Evolutionary conservation across 1,140 invertebrate genomes (phyloP).

Genomic region (Antheraea pernyi): DNA sequence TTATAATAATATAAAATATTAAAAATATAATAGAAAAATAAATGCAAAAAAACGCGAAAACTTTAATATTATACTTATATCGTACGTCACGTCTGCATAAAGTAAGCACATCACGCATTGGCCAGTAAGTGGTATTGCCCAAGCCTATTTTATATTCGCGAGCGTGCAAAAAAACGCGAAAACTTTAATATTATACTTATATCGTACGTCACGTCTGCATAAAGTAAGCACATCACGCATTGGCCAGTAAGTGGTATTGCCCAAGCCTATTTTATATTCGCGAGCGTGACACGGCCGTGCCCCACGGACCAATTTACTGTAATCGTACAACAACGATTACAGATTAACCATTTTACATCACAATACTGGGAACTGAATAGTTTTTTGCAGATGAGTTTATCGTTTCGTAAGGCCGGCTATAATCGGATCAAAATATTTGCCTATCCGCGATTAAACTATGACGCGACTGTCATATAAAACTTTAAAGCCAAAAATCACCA

Average conservation of each 20-base stretch:
- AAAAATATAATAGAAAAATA: no score
- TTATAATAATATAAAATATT: no score
- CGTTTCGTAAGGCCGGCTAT: conserved; percentile 6
- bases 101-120: conserved; percentile 51
- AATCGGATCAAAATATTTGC: no score
- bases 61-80: background rate
- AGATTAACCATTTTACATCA: conserved; percentile 65
- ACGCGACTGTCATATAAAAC: no score
- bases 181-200: background rate
- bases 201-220: background rate
- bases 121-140: conserved; percentile 47
- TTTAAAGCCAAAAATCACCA: no score
- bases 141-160: conserved; percentile 62
- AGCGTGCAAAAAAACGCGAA: conserved; percentile 16
- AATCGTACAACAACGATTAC: conserved; percentile 59
- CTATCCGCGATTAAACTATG: no score
- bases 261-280: conserved; percentile 60
- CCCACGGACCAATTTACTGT: conserved; percentile 58
- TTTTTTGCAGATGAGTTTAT: conserved; percentile 9
- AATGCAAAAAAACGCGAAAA: no score
- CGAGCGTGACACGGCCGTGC: conserved; percentile 58
- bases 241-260: conserved; percentile 50
- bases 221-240: conserved; percentile 48
- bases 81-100: background rate
- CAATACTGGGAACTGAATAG: conserved; percentile 56